Evolutionary conservation across 2,888 invertebrate species (phyloP), one percentile per base, ranked within the genome.

Genomic region (Periphyllus acericola): DNA sequence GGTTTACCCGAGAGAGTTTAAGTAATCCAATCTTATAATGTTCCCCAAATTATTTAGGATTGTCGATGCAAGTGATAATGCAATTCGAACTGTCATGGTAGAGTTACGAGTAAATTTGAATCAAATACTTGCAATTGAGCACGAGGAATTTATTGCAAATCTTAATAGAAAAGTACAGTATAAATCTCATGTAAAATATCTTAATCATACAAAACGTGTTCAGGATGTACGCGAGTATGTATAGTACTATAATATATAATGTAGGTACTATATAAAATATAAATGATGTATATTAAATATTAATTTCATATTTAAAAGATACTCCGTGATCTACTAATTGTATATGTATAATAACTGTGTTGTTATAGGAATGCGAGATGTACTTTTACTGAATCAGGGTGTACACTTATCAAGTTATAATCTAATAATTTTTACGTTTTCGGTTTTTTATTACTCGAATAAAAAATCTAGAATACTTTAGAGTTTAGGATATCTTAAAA

Each of bases 61-160:
- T 72, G 88, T 90, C 25, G 90, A 90, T 46, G 89, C 89, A 34
- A 89, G 90, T 14, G 90, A 90, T 60, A 90, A 90, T 75, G 90
- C 90, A 3, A 90, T 90, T 36, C 87, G 89, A 36, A 89, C 89
- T 81, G 90, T 90, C 19, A 84, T 90, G 71, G 88, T 89, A 32
- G 90, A 90, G 85, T 89, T 90, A 34, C 89, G 89, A 87, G 88
- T 90, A 72, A 90, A 90, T 85, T 89, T 90, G 81, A 90, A 90
- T 88, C 89, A 90, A 29, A 89, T 92, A 90, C 90, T 93, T 60
- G 93, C 93, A 0, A 91, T 92, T 0, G 93, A 93, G 89, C 93
- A 93, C 90, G 93, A 93, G 91, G 93, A 93, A 90, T 93, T 93
- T 89, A 91, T 93, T 55, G 93, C 93, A 9, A 93, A 93, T 90